Conservation (phyloP, 2,113 vertebrate species). For the Machaerirhynchus nigripectus region DNA sequence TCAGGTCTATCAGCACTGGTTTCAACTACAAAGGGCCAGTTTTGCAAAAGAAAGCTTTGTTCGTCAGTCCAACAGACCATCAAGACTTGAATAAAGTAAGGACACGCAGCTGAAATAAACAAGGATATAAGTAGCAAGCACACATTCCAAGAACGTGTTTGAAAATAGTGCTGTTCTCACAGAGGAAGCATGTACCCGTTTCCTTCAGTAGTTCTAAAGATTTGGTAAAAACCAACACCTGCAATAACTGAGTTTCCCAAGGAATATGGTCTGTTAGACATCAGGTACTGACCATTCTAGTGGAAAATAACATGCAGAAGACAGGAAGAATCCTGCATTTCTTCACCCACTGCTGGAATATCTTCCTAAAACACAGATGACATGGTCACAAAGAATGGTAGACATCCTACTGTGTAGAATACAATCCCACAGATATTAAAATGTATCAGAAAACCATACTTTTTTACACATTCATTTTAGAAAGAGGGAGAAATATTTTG, state of each 20-base stretch:
- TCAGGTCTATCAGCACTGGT: not conserved
- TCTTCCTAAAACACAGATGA: not conserved
- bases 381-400: not conserved
- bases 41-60: not conserved
- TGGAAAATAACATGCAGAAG: not conserved
- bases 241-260: not conserved
- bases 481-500: not conserved
- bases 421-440: not conserved
- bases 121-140: not conserved
- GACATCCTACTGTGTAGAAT: not conserved
- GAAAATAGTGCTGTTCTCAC: constrained; percentile 12
- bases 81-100: not conserved
- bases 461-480: not conserved
- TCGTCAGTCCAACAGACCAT: not conserved
- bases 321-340: not conserved
- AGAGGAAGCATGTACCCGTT: not conserved
- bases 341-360: not conserved
- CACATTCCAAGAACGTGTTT: not conserved
- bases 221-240: not conserved
- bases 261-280: not conserved
- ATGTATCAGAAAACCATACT: not conserved
- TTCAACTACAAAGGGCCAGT: not conserved
- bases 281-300: not conserved
- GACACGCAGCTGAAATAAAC: not conserved
- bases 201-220: not conserved